Base-by-base conservation (phyloP, 2,113 vertebrate genomes). In the Etheostoma cragini region DNA sequence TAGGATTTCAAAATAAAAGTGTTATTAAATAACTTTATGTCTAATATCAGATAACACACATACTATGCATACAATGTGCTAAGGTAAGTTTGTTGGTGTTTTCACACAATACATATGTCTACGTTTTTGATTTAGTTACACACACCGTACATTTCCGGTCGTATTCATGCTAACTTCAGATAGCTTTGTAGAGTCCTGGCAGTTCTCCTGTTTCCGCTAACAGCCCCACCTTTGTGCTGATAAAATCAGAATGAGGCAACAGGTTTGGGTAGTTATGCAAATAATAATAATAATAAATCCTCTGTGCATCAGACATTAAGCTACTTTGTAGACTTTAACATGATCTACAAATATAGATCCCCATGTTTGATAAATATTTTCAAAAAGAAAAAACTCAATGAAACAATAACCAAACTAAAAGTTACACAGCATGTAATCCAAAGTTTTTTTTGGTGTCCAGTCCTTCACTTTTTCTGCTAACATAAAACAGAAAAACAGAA, bases 1-100 rank as follows among this genome's bases (percentile, higher is more conserved):
- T n/a, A 0, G 10, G 1, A 14, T 80, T 81, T 82, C 78, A 85
- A 72, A 91, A 67, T 82, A 87, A 87, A 83, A 54, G 0, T 1
- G 1, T 15, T 1, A 1, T n/a, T 1, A 1, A 50, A 6, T 1
- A 1, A 58, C 19, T 8, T n/a, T 11, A 13, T 22, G 22, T 26
- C 2, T 22, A 50, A 26, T 14, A 4, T 15, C 1, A 8, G n/a
- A 24, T 21, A 21, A 0, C 1, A 1, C 16, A 2, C 4, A 16
- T 16, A 30, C 30, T 30, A 4, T 30, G 4, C 30, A 30, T 14
- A 6, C n/a, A 47, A 58, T 35, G 3, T n/a, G 24, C 8, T 17
- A n/a, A 33, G 5, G 1, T 8, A 11, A 5, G 1, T 24, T 5
- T 46, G 1, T 21, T 50, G 13, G 14, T 30, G 22, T 30, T 66